Conservation (phyloP, 2,888 invertebrate genomes). For the Exephanes ischioxanthus region DNA sequence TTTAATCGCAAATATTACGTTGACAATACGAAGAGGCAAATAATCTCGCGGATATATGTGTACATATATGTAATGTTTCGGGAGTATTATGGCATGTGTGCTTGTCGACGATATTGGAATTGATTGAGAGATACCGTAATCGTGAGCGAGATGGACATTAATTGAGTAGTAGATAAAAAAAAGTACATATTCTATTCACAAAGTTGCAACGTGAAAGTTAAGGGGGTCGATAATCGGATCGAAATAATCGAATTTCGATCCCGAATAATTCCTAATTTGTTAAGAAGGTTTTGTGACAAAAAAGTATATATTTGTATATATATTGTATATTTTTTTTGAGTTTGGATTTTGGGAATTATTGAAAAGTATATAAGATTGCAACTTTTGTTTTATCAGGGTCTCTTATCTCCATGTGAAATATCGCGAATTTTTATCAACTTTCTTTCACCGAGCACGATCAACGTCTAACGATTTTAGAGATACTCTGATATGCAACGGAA, state of each 20-base stretch:
- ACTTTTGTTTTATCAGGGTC: not conserved
- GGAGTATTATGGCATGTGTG: not conserved
- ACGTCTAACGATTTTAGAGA: not conserved
- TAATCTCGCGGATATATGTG: not conserved
- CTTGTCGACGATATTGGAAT: not conserved
- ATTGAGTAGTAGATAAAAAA: not conserved
- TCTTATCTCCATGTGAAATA: not conserved
- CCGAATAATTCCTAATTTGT: not conserved
- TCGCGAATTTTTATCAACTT: not conserved
- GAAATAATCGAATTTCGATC: not conserved
- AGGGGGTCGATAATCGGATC: not conserved
- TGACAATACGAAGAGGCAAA: not conserved
- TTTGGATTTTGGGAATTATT: not conserved
- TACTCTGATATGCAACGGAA: not conserved
- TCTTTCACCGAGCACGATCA: not conserved
- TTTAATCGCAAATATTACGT: constrained; percentile 14
- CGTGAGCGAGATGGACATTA: not conserved
- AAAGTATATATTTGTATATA: not conserved
- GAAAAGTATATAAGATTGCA: not conserved
- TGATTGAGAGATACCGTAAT: constrained; percentile 12
- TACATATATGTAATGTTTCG: not conserved
- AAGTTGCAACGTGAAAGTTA: not conserved
- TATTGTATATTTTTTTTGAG: too few relatives aligned
- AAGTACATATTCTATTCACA: not conserved
- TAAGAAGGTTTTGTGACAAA: not conserved